Conservation (phyloP, 2,113 vertebrate species). For the Zootoca vivipara region DNA sequence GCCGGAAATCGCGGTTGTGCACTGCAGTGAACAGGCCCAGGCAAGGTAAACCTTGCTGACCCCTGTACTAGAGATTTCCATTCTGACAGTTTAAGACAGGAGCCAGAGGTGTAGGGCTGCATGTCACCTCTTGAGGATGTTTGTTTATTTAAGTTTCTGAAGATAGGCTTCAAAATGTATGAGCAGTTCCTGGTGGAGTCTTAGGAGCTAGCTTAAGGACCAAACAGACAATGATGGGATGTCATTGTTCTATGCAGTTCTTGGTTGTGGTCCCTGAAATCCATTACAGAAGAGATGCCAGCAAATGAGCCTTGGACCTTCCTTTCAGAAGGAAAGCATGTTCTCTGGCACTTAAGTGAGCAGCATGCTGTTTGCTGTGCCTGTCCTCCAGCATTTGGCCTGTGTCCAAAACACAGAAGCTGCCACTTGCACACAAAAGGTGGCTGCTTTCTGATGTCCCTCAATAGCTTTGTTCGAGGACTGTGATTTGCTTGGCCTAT, state of each 20-base stretch:
- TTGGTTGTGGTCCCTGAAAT: neutral
- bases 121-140: neutral
- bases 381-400: neutral
- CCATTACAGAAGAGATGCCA: neutral
- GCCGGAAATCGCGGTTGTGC: too few species aligned
- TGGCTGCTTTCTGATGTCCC: neutral
- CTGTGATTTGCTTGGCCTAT: neutral
- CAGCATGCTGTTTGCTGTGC: neutral
- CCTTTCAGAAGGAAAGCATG: neutral
- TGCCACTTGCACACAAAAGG: neutral
- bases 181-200: neutral
- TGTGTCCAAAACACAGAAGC: neutral
- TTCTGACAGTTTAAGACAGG: neutral
- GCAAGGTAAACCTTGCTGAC: too few species aligned
- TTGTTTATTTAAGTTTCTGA: neutral
- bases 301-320: neutral
- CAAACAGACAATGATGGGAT: neutral
- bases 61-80: too few species aligned
- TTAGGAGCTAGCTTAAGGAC: neutral
- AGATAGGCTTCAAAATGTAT: neutral
- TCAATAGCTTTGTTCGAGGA: neutral
- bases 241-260: too few species aligned
- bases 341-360: neutral
- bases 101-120: neutral
- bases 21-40: too few species aligned